Evolutionary conservation across 2,888 invertebrate species (phyloP).

Genomic region (Dolichomitus sp.): DNA sequence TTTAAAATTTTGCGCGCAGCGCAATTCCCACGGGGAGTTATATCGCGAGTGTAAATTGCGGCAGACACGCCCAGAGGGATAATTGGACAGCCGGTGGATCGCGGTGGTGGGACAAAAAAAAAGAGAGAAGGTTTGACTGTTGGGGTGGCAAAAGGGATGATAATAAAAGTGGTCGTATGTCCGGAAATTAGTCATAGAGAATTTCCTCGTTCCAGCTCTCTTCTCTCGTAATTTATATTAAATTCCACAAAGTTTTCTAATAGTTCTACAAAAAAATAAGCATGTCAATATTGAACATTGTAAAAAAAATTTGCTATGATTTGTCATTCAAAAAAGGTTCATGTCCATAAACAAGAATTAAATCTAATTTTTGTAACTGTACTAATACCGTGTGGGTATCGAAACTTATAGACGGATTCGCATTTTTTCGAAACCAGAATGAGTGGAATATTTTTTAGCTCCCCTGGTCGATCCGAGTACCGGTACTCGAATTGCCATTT

Average conservation of each 20-base stretch:
- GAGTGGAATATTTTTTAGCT: too few relatives aligned
- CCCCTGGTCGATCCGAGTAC: neutral
- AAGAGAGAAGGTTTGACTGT: neutral
- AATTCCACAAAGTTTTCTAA: neutral
- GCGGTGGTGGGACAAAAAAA: neutral
- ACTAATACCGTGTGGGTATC: neutral
- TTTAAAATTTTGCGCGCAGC: neutral
- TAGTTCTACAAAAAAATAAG: too few relatives aligned
- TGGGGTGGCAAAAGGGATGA: neutral
- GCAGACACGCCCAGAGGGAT: neutral
- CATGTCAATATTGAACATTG: neutral
- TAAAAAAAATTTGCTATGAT: neutral
- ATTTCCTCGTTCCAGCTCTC: neutral
- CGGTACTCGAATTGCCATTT: neutral
- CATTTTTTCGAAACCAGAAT: too few relatives aligned
- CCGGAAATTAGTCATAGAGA: constrained; percentile 19
- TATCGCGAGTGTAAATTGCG: constrained; percentile 22
- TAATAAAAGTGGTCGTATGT: constrained; percentile 17
- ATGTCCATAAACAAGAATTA: too few relatives aligned
- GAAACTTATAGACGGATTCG: too few relatives aligned
- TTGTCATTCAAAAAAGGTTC: neutral
- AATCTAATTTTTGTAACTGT: neutral
- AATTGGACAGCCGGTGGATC: constrained; percentile 22
- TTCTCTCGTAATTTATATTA: neutral
- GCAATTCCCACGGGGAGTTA: constrained; percentile 19